Evolutionary conservation across 2,888 invertebrate genomes (phyloP).

Genomic region (Cynaeus angustus): DNA sequence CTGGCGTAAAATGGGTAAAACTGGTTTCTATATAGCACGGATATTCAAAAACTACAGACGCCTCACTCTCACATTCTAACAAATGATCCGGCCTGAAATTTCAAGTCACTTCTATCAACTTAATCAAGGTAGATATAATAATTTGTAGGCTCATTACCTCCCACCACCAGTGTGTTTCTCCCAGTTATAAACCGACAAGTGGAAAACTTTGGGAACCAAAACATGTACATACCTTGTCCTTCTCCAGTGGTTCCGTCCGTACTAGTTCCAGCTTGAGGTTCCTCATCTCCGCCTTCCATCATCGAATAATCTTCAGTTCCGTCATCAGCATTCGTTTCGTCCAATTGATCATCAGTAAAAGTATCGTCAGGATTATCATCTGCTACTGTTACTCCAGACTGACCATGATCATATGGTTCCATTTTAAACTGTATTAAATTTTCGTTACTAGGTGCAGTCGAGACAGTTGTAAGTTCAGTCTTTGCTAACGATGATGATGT

Average conservation of each 20-base stretch:
- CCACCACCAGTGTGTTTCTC: constrained; percentile 46
- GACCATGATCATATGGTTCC: constrained; percentile 68
- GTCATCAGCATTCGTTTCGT: constrained; percentile 65
- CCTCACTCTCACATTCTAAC: too few species aligned
- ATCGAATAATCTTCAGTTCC: constrained; percentile 66
- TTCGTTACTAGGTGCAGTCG: constrained; percentile 51
- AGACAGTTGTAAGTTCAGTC: constrained; percentile 40
- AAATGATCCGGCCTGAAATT: too few species aligned
- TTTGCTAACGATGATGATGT: constrained; percentile 40
- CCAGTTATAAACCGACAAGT: constrained; percentile 48
- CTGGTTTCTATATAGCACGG: too few species aligned
- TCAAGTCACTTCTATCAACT: too few species aligned
- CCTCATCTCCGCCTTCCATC: constrained; percentile 67
- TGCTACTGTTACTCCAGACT: constrained; percentile 58
- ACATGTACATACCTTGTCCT: constrained; percentile 69
- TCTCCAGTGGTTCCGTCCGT: constrained; percentile 65
- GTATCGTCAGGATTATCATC: constrained; percentile 65
- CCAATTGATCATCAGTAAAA: constrained; percentile 64
- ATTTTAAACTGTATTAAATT: constrained; percentile 67
- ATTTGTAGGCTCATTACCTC: too few species aligned
- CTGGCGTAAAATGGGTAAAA: too few species aligned
- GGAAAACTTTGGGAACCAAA: constrained; percentile 51
- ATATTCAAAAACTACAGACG: too few species aligned
- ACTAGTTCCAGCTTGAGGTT: constrained; percentile 70
- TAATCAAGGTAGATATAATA: too few species aligned